phyloP scores from a whole-genome alignment of 2,888 invertebrate species.

The Ophioninae sp. region DNA sequence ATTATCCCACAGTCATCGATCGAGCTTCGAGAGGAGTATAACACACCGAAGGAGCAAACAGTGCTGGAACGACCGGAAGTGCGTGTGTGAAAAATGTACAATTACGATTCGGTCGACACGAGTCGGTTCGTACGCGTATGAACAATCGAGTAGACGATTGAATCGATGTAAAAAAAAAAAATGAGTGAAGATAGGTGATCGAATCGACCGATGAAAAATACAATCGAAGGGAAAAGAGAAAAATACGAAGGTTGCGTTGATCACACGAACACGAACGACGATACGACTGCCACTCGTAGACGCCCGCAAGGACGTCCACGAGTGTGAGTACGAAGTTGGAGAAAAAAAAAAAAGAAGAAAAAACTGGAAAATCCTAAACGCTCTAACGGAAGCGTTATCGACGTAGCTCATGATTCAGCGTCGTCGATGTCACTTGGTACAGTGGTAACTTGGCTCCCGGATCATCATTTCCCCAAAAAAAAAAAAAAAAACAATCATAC shows the following conservation, averaged over 20 bases:
- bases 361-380: too few species aligned
- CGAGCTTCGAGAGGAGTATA: neutral
- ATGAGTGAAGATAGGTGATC: too few species aligned
- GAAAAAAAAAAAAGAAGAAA: slow-evolving; percentile 1
- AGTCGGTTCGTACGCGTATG: neutral
- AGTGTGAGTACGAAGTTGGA: slow-evolving; percentile 52
- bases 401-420: too few species aligned
- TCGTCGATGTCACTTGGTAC: slow-evolving; percentile 13
- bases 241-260: neutral
- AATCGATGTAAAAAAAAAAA: slow-evolving; percentile 1
- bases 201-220: too few species aligned
- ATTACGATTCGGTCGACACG: neutral
- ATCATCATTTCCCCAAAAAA: slow-evolving; percentile 53
- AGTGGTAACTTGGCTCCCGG: slow-evolving; percentile 55
- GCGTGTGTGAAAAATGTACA: slow-evolving; percentile 9
- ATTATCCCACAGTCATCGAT: neutral
- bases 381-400: too few species aligned
- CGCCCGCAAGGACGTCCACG: slow-evolving; percentile 62
- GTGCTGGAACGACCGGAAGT: neutral
- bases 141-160: neutral
- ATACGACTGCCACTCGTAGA: slow-evolving; percentile 60
- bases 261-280: neutral
- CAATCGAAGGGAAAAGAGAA: too few species aligned
- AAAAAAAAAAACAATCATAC: slow-evolving; percentile 40
- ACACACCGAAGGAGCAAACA: neutral